Percentiles rank a stretch among this genome's conserved stretches.
These are phyloP conservation scores for Catharus fuscescens DNA, from an alignment of 2,113 vertebrate species.

Conservation along the genomic window DNA sequence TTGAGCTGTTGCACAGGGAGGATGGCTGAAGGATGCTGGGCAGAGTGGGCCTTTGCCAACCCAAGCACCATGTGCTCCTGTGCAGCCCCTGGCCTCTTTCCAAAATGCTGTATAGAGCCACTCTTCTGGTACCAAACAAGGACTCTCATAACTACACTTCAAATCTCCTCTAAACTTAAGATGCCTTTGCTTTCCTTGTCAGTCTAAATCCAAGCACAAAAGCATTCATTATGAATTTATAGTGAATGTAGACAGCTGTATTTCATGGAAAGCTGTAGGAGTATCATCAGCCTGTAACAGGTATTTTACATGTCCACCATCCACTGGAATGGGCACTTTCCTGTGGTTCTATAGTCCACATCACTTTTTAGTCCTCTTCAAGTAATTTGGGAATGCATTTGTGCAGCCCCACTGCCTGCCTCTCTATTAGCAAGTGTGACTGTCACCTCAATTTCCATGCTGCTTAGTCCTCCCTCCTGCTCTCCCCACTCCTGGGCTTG, in stretches of 20 bases:
- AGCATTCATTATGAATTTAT: background rate
- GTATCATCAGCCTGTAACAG: background rate
- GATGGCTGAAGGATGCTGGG: background rate
- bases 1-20: background rate
- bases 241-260: background rate
- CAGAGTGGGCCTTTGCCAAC: background rate
- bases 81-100: background rate
- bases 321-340: background rate
- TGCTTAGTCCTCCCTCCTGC: background rate
- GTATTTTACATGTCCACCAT: background rate
- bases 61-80: background rate
- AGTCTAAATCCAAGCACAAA: background rate
- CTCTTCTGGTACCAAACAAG: background rate
- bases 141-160: background rate
- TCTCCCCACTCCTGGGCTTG: accelerated
- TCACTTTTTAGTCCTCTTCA: accelerated
- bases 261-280: accelerated
- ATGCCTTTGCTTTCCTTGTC: background rate
- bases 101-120: background rate
- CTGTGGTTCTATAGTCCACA: background rate
- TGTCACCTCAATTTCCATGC: accelerated
- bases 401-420: background rate
- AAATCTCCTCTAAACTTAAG: background rate
- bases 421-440: background rate
- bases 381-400: background rate